phyloP scores from a whole-genome alignment of 2,888 invertebrate species.

The Synergus itoensis region DNA sequence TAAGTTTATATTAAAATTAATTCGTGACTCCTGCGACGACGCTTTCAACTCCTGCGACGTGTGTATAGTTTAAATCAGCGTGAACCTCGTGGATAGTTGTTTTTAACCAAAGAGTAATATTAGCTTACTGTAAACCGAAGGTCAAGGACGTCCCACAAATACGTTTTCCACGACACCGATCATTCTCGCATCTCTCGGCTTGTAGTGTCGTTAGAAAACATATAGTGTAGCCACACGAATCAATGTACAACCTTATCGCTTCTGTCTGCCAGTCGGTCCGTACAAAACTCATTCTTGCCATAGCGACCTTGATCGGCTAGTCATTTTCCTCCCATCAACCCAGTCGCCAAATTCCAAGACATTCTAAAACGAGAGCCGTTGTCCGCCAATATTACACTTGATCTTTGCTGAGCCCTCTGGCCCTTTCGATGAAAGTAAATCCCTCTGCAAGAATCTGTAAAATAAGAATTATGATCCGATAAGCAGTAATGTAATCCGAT shows the following conservation, averaged over 20 bases:
- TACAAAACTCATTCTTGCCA: constrained; percentile 27
- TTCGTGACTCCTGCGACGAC: constrained; percentile 52
- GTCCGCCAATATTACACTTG: background rate
- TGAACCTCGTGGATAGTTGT: constrained; percentile 64
- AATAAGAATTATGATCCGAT: background rate
- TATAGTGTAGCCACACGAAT: background rate
- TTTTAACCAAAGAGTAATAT: constrained; percentile 76
- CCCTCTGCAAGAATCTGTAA: background rate
- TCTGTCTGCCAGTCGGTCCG: constrained; percentile 28
- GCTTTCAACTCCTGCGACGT: constrained; percentile 54
- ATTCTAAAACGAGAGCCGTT: constrained; percentile 4
- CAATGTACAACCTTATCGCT: constrained; percentile 25
- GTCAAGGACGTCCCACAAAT: constrained; percentile 51
- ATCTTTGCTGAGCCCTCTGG: background rate
- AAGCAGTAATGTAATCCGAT: background rate
- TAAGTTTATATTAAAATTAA: constrained; percentile 70
- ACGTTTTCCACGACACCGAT: constrained; percentile 53
- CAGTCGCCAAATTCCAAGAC: background rate
- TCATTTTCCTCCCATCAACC: background rate
- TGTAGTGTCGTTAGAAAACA: constrained; percentile 50
- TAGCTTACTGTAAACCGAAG: constrained; percentile 64
- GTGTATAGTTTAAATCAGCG: constrained; percentile 33
- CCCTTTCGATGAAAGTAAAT: constrained; percentile 17
- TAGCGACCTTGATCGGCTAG: background rate
- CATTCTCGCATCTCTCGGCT: constrained; percentile 56